These are phyloP conservation scores for Alcedo quadribrachys DNA, from an alignment of 2,797 vertebrate species.

Conservation along the genomic window DNA sequence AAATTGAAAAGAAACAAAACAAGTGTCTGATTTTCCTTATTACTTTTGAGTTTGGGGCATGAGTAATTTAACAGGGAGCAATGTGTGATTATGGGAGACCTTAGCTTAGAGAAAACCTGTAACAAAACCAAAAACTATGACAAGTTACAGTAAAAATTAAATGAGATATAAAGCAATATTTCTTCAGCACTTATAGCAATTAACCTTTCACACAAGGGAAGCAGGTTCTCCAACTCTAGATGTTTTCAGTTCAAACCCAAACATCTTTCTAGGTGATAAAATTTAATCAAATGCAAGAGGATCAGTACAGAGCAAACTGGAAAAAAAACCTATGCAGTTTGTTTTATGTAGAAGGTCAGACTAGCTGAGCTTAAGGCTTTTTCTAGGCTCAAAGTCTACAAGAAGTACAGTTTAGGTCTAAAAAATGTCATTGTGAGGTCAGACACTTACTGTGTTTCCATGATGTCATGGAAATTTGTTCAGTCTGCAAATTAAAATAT, in stretches of 20 bases:
- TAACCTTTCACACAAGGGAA: background rate
- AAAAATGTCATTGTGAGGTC: constrained; percentile 64
- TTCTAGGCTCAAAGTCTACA: constrained; percentile 20
- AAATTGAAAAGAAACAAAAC: background rate
- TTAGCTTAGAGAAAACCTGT: background rate
- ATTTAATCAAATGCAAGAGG: background rate
- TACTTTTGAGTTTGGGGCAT: background rate
- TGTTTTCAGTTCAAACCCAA: constrained; percentile 4
- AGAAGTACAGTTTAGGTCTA: constrained; percentile 42
- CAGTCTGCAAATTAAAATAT: constrained; percentile 64
- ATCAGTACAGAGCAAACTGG: background rate
- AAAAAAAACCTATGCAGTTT: background rate
- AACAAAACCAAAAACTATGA: background rate
- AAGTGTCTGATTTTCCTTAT: background rate
- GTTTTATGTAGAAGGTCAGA: constrained; percentile 51
- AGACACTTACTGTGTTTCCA: constrained; percentile 58
- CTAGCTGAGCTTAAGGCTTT: constrained; percentile 23
- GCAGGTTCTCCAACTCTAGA: background rate
- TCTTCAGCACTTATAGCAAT: background rate
- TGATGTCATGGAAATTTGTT: constrained; percentile 67
- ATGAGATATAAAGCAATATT: background rate
- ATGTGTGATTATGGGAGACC: background rate
- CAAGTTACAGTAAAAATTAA: background rate
- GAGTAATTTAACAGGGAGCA: background rate
- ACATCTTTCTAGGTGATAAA: background rate